A percentile compares a stretch with the other conserved stretches of the same genome.
phyloP scores from a whole-genome alignment of 2,113 vertebrate genomes.

The Gymnobelideus leadbeateri region DNA sequence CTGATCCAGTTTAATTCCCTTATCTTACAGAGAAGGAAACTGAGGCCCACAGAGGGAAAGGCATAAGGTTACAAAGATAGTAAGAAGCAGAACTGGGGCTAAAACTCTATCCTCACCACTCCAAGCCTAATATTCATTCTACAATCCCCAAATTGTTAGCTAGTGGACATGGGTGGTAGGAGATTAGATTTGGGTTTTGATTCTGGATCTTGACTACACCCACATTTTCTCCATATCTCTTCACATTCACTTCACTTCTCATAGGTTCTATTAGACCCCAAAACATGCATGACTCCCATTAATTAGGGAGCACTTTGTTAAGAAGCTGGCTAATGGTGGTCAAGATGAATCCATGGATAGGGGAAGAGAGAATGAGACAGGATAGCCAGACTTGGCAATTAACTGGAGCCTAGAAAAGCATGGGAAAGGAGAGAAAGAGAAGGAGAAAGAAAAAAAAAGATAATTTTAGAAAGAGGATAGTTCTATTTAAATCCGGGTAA shows the following conservation, averaged over 20 bases:
- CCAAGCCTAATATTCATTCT: background rate
- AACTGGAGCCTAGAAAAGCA: slow-evolving; percentile 4
- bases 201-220: background rate
- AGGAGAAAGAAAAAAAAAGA: background rate
- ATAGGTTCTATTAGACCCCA: background rate
- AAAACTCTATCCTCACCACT: background rate
- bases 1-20: background rate
- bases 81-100: background rate
- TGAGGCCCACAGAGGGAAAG: background rate
- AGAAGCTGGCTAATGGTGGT: background rate
- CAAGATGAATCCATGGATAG: background rate
- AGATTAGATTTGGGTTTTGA: slow-evolving; percentile 6
- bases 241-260: background rate
- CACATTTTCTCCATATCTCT: background rate
- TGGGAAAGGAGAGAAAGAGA: background rate
- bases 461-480: slow-evolving; percentile 2
- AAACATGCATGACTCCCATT: background rate
- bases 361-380: slow-evolving; percentile 8
- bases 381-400: background rate
- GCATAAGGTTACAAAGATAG: background rate
- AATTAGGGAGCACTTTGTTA: background rate
- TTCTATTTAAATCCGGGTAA: background rate
- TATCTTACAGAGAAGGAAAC: background rate
- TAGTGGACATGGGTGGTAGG: background rate
- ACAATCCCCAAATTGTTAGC: background rate